These are phyloP conservation scores for Tipula vernalis DNA, from an alignment of 2,888 invertebrate species.

Conservation along the genomic window DNA sequence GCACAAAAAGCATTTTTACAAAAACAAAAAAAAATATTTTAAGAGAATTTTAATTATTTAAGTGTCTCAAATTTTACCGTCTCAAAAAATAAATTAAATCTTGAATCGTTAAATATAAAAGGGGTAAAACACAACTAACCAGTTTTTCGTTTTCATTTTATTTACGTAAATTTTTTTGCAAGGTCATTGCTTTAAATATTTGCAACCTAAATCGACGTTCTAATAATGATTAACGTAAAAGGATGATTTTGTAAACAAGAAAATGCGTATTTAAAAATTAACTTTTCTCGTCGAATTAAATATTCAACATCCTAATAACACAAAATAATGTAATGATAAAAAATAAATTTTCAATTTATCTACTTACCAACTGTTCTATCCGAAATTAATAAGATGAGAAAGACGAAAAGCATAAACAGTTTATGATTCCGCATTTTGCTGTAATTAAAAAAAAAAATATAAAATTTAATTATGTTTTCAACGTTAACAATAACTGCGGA, in stretches of 20 bases:
- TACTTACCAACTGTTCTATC: neutral
- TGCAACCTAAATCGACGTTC: no score
- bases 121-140: no score
- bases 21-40: neutral
- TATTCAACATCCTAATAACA: neutral
- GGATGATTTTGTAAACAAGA: no score
- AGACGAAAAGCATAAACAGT: neutral
- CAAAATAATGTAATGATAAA: no score
- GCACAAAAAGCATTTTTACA: neutral
- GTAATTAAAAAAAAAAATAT: neutral
- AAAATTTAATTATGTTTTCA: neutral
- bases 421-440: neutral
- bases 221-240: no score
- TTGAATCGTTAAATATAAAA: neutral
- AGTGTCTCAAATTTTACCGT: neutral
- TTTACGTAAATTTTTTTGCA: neutral
- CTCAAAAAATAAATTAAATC: neutral
- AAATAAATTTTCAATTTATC: neutral
- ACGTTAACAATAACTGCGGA: neutral
- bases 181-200: neutral
- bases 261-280: neutral
- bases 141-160: neutral
- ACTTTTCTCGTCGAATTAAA: neutral
- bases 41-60: neutral
- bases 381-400: neutral